Evolutionary conservation across 2,888 invertebrate species (phyloP).

Genomic region (Balanococcus diminutus): DNA sequence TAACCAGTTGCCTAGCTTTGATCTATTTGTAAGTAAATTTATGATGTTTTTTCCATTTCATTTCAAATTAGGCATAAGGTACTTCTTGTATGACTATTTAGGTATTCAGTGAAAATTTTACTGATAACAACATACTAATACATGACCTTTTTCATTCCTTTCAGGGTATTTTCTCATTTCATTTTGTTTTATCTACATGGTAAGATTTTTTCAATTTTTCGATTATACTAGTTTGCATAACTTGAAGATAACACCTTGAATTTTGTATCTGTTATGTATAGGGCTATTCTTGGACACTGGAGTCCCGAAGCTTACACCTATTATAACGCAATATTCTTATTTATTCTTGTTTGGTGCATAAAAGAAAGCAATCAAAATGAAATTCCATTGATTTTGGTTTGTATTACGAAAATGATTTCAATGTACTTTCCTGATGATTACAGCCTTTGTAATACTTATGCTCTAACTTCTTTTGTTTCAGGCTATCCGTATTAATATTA

Average conservation of each 20-base stretch:
- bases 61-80: background rate
- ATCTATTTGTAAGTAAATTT: slow-evolving; percentile 48
- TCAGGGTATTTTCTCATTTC: slow-evolving; percentile 44
- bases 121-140: background rate
- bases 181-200: slow-evolving; percentile 42
- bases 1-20: slow-evolving; percentile 31
- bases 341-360: slow-evolving; percentile 43
- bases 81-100: background rate
- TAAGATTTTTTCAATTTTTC: background rate
- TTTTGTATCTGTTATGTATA: background rate
- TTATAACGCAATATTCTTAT: slow-evolving; percentile 31
- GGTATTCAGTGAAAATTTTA: background rate
- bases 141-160: background rate
- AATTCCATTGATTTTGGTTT: slow-evolving; percentile 48
- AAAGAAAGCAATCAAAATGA: slow-evolving; percentile 45
- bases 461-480: slow-evolving; percentile 4
- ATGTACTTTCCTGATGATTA: too few species aligned
- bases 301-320: background rate
- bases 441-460: too few species aligned
- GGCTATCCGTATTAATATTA: slow-evolving; percentile 47
- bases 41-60: background rate
- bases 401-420: background rate
- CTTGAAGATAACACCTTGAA: background rate
- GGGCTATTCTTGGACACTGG: background rate
- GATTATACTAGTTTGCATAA: background rate